These are phyloP conservation scores for Sapajus apella DNA, from an alignment of 2,113 vertebrate genomes.

Conservation along the genomic window DNA sequence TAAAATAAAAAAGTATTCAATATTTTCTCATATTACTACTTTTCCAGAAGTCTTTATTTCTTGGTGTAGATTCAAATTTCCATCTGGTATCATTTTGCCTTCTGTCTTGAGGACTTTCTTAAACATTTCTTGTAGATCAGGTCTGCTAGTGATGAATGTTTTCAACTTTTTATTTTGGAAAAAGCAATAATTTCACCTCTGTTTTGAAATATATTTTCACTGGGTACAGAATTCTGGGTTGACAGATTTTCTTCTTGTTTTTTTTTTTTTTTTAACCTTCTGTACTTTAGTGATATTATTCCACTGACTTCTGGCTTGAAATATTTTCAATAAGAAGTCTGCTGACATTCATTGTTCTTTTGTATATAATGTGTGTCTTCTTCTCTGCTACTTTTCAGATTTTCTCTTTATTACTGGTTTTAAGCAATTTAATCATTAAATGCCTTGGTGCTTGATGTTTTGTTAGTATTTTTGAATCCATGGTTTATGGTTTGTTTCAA, in stretches of 20 bases:
- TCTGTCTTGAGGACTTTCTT: constrained; percentile 26
- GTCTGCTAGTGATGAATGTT: constrained; percentile 25
- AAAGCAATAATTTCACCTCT: constrained; percentile 9
- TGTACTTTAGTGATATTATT: constrained; percentile 1
- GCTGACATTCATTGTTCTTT: background rate
- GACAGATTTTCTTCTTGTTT: background rate
- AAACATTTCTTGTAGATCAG: background rate
- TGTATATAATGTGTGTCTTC: background rate
- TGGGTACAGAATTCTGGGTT: constrained; percentile 18
- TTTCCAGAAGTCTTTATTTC: background rate
- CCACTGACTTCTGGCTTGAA: constrained; percentile 41
- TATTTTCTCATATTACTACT: background rate
- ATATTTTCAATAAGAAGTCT: constrained; percentile 35
- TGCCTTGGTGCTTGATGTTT: background rate
- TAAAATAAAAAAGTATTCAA: background rate
- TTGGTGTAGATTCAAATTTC: constrained; percentile 25
- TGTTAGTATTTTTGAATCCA: constrained; percentile 25
- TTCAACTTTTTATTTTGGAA: background rate
- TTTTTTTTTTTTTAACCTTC: background rate
- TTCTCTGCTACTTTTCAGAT: constrained; percentile 16
- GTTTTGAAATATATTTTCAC: constrained; percentile 16
- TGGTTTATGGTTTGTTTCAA: background rate
- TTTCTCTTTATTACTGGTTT: constrained; percentile 10
- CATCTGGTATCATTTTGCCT: background rate
- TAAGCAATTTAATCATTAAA: constrained; percentile 1